These are phyloP conservation scores for Salvelinus namaycush DNA, from an alignment of 2,113 vertebrate genomes.

Conservation along the genomic window DNA sequence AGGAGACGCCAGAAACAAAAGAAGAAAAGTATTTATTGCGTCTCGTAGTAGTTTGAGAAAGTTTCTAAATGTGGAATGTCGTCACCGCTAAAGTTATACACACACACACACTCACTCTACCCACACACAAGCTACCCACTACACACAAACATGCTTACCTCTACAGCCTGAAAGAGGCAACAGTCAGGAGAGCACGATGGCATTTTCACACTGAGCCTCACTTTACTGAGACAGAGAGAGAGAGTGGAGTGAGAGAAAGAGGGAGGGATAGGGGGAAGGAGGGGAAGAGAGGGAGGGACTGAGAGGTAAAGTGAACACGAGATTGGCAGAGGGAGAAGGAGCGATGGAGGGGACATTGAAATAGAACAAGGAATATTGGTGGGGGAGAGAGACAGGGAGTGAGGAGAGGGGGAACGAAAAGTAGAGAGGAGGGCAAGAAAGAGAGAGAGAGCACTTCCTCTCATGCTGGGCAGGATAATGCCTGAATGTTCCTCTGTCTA, in stretches of 20 bases:
- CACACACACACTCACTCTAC: background rate
- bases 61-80: conserved; percentile 39
- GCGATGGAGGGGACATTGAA: conserved; percentile 17
- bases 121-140: conserved; percentile 14
- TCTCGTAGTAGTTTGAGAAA: conserved; percentile 54
- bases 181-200: conserved; percentile 85
- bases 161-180: conserved; percentile 85
- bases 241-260: conserved; percentile 38
- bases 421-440: conserved; percentile 27
- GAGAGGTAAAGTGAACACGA: conserved; percentile 16
- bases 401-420: conserved; percentile 21
- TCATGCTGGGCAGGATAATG: conserved; percentile 61
- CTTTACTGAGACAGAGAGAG: conserved; percentile 65
- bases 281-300: conserved; percentile 31
- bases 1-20: background rate
- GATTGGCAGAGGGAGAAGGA: background rate
- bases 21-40: conserved; percentile 46
- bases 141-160: conserved; percentile 77
- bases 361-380: conserved; percentile 13
- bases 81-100: background rate
- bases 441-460: conserved; percentile 44
- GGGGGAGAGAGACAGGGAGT: conserved; percentile 53
- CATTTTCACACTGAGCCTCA: conserved; percentile 76
- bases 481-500: conserved; percentile 28
- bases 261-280: conserved; percentile 1